phyloP scores from a whole-genome alignment of 2,113 vertebrate genomes.

The Sceloporus undulatus region DNA sequence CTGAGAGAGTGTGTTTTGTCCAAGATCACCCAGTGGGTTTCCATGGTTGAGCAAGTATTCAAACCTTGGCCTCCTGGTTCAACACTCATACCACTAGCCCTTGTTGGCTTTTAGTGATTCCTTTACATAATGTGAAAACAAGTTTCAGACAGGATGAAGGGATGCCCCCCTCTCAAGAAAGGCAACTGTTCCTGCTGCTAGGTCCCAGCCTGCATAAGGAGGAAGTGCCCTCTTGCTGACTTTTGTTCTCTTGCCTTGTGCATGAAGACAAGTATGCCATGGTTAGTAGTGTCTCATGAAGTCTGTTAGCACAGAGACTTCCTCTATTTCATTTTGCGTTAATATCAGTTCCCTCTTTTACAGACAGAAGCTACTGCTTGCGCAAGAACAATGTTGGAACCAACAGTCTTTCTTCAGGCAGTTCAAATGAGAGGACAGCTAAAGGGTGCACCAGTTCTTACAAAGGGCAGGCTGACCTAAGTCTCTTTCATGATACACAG shows the following conservation, averaged over 20 bases:
- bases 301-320: conserved; percentile 4
- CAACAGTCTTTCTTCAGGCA: neutral
- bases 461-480: neutral
- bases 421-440: neutral
- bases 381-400: neutral
- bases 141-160: neutral
- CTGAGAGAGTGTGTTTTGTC: too few relatives aligned
- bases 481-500: neutral
- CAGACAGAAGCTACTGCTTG: neutral
- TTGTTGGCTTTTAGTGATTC: neutral
- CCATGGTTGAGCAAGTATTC: too few relatives aligned
- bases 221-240: neutral
- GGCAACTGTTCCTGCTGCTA: neutral
- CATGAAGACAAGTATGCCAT: neutral
- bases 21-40: too few relatives aligned
- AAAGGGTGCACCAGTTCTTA: neutral
- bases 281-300: neutral
- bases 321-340: conserved; percentile 15
- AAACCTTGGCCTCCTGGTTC: too few relatives aligned
- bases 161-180: neutral
- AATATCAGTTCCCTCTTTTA: neutral
- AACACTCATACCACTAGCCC: too few relatives aligned
- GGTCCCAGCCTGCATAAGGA: neutral
- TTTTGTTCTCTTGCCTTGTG: too few relatives aligned
- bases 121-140: neutral